Conservation (phyloP, 1,140 invertebrate species). For the Forficula auricularia region DNA sequence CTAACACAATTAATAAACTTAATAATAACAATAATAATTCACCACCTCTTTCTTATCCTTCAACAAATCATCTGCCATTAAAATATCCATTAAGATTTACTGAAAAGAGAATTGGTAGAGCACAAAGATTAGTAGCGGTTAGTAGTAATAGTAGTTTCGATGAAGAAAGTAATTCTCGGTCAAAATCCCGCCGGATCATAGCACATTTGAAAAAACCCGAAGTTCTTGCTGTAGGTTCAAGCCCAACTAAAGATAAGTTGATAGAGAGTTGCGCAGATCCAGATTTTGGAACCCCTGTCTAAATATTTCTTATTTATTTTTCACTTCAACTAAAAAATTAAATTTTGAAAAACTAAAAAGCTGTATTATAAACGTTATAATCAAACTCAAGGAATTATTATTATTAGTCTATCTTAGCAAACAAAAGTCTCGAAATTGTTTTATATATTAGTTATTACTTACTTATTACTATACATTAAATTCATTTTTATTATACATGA, state of each 20-base stretch:
- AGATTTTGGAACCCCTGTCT: conserved; percentile 40
- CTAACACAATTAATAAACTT: background rate
- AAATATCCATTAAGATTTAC: conserved; percentile 1
- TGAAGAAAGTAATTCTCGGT: background rate
- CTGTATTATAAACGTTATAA: too few species aligned
- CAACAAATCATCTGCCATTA: background rate
- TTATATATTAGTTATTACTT: too few species aligned
- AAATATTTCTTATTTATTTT: conserved; percentile 12
- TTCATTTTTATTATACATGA: too few species aligned
- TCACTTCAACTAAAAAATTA: too few species aligned
- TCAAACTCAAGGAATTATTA: too few species aligned
- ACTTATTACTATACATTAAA: too few species aligned
- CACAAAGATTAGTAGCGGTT: conserved; percentile 6
- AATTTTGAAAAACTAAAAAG: too few species aligned
- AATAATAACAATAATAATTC: too few species aligned
- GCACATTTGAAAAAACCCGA: background rate
- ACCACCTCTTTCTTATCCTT: background rate
- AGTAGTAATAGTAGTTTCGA: conserved; percentile 7
- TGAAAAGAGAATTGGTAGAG: conserved; percentile 6
- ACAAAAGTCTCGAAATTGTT: too few species aligned
- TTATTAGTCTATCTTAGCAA: too few species aligned
- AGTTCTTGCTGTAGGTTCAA: conserved; percentile 4
- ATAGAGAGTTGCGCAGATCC: conserved; percentile 35
- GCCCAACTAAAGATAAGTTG: conserved; percentile 1
- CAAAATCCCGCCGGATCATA: background rate